Evolutionary conservation across 2,888 invertebrate genomes (phyloP), one percentile per base, ranked within the genome.

Genomic region (Tuta absoluta): DNA sequence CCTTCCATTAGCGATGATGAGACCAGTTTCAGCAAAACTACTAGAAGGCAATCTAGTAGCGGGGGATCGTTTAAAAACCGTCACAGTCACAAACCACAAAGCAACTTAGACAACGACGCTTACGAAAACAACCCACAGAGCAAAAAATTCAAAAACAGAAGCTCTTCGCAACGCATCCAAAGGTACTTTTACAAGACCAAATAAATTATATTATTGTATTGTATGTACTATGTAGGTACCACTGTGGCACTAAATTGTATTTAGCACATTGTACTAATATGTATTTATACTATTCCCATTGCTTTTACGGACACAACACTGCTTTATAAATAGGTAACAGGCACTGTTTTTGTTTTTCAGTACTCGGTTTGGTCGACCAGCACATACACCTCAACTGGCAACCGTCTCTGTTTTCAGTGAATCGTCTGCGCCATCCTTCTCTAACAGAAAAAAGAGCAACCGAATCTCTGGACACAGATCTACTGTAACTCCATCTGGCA

Each of bases 361-460:
- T 85, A 85, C 85, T 75, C 86, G 87, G 75, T 88, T 82, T 82
- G 86, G 88, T 75, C 85, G 88, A 70, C 84, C 87, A 68, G 87
- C 89, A 83, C 92, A 92, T 73, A 85, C 91, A 69, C 87, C 88
- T 88, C 93, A 94, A 90, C 89, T 94, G 85, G 92, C 94, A 81
- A 93, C 94, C 85, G 92, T 94, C 79, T 94, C 94, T 92, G 93
- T 88, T 90, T 93, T 93, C 93, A 94, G 94, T 89, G 94, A 93
- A 82, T 85, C 92, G 71, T 75, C 88, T 69, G 84, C 89, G 63
- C 90, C 92, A 57, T 85, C 92, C 23, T 91, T 88, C 76, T 85
- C 91, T 41, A 93, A 92, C 69, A 92, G 93, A 77, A 92, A 94
- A 71, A 91, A 91, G 70, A 86, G 72, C 73, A 90, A 82, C 68